Percentiles rank a stretch among this genome's conserved stretches.
Evolutionary conservation across 1,140 invertebrate species (phyloP).

Genomic region (Philaenus spumarius): DNA sequence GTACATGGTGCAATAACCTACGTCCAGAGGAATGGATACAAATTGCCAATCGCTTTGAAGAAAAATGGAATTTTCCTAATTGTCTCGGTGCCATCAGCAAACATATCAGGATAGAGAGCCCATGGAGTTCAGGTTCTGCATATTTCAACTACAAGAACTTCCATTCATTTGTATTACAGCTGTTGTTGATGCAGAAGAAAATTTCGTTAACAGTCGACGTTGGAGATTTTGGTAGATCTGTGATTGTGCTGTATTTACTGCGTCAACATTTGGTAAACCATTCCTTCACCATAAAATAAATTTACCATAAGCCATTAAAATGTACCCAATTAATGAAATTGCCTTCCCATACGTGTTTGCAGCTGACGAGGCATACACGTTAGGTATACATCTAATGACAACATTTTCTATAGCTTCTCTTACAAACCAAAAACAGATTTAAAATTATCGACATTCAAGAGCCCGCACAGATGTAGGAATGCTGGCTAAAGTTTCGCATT

Average conservation of each 20-base stretch:
- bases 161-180: conserved; percentile 42
- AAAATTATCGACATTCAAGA: conserved; percentile 30
- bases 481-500: too few species aligned
- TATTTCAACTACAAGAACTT: conserved; percentile 43
- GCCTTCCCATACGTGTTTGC: conserved; percentile 9
- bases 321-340: conserved; percentile 9
- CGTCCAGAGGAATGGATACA: conserved; percentile 24
- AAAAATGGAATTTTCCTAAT: conserved; percentile 38
- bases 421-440: conserved; percentile 34
- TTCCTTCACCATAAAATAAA: conserved; percentile 19
- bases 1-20: conserved; percentile 17
- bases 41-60: conserved; percentile 31
- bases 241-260: conserved; percentile 40
- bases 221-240: conserved; percentile 37
- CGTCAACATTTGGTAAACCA: conserved; percentile 20
- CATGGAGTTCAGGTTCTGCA: conserved; percentile 30
- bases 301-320: not conserved
- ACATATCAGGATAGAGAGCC: conserved; percentile 13
- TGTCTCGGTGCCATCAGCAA: conserved; percentile 13
- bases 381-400: conserved; percentile 41
- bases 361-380: conserved; percentile 34
- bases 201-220: conserved; percentile 41
- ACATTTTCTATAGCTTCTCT: conserved; percentile 39
- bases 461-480: too few species aligned
- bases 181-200: conserved; percentile 41